Base-by-base conservation (phyloP, 2,888 invertebrate genomes). In the Salticus scenicus region DNA sequence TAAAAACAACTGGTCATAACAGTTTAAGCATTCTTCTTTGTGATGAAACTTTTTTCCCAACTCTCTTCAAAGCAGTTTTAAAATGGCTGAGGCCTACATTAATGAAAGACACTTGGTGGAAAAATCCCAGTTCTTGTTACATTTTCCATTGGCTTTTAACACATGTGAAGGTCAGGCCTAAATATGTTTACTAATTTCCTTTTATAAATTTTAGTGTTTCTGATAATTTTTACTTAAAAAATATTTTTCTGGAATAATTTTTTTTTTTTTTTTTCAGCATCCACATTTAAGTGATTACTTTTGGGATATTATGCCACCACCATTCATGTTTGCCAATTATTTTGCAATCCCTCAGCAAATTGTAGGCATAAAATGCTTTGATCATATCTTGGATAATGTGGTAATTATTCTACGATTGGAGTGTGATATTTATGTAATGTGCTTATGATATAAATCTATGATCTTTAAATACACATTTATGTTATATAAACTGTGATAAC, bases 361-460 rank as follows among this genome's bases (percentile, higher is more conserved):
- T 24, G 14, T 77, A 12, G 83, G 77, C 7, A 67, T 84, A 10
- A 51, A 69, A 14, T 84, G 83, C 63, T 77, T 84, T 24, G 57
- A 69, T 63, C 77, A 84, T 67, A 37, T 84, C 14, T 72, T 84
- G 31, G 83, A 84, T 1, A 84, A 84, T 84, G 33, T 84, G 14
- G 83, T 84, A 69, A 69, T 67, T 37, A 47, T 47, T 7, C 28
- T 66, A 17, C 33, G 8, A 24, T 10, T 47, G n/a, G n/a, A n/a
- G n/a, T n/a, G n/a, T n/a, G n/a, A n/a, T n/a, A n/a, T n/a, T n/a
- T n/a, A n/a, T n/a, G n/a, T n/a, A n/a, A n/a, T n/a, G n/a, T n/a
- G n/a, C n/a, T n/a, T n/a, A n/a, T n/a, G n/a, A n/a, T n/a, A n/a
- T n/a, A n/a, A n/a, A n/a, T n/a, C n/a, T n/a, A n/a, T n/a, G n/a